Percentiles rank a stretch among this genome's conserved stretches.
Evolutionary conservation across 2,113 vertebrate genomes (phyloP).

Genomic region (Spilogale gracilis): DNA sequence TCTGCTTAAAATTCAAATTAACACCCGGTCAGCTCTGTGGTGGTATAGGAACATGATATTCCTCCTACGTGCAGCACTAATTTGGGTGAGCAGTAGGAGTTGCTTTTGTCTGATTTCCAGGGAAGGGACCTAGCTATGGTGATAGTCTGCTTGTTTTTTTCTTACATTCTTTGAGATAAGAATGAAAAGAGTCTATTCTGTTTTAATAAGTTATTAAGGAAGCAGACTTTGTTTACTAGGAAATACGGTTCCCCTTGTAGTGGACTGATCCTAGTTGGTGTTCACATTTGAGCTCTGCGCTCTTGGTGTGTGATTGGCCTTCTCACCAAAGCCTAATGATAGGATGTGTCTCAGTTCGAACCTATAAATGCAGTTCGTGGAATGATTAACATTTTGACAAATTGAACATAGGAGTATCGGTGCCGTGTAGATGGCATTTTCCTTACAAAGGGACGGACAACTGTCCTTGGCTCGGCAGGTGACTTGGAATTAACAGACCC

Average conservation of each 20-base stretch:
- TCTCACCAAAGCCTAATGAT: background rate
- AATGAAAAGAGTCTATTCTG: background rate
- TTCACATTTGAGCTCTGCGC: background rate
- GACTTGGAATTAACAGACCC: background rate
- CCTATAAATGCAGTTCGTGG: background rate
- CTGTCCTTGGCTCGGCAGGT: background rate
- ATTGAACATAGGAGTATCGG: background rate
- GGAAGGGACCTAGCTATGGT: background rate
- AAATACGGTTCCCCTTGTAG: conserved; percentile 15
- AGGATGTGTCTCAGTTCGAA: background rate
- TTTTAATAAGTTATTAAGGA: background rate
- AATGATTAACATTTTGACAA: background rate
- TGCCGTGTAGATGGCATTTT: background rate
- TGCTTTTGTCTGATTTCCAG: background rate
- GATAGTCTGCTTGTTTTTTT: background rate
- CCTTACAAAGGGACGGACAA: background rate
- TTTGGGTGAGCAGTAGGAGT: background rate
- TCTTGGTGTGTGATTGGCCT: background rate
- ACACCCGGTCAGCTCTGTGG: background rate
- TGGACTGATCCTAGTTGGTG: background rate
- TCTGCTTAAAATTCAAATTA: conserved; percentile 70
- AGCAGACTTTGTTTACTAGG: conserved; percentile 29
- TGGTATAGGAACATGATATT: background rate
- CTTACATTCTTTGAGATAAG: background rate
- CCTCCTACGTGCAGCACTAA: background rate